A percentile compares a stretch with the other conserved stretches of the same genome.
Evolutionary conservation across 92 coral and sea anemone genomes (phyloP).

Genomic region (Nematostella vectensis): DNA sequence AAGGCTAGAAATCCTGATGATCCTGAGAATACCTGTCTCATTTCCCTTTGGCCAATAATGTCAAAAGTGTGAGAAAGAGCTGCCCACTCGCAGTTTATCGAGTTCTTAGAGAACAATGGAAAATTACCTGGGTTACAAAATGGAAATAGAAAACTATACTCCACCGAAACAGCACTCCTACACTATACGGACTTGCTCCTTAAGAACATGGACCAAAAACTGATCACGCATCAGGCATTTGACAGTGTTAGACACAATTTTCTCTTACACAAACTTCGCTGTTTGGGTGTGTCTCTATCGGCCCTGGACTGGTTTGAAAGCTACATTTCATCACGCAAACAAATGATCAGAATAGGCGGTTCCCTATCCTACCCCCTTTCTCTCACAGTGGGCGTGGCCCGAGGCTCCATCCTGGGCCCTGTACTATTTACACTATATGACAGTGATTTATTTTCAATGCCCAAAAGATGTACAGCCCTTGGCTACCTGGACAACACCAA

Average conservation of each 20-base stretch:
- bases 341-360: slow-evolving; percentile 22
- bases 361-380: slow-evolving; percentile 24
- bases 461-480: slow-evolving; percentile 14
- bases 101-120: slow-evolving; percentile 12
- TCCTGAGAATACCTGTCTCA: slow-evolving; percentile 35
- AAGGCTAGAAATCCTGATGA: slow-evolving; percentile 40
- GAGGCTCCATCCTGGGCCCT: slow-evolving; percentile 42
- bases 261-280: slow-evolving; percentile 13
- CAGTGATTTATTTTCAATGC: slow-evolving; percentile 30
- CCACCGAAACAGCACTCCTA: slow-evolving; percentile 31
- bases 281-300: slow-evolving; percentile 14
- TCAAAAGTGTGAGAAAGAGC: slow-evolving; percentile 31
- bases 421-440: slow-evolving; percentile 30
- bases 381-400: slow-evolving; percentile 39
- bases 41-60: slow-evolving; percentile 25
- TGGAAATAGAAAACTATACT: slow-evolving; percentile 36
- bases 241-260: slow-evolving; percentile 35
- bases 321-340: slow-evolving; percentile 24
- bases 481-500: slow-evolving; percentile 43
- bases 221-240: slow-evolving; percentile 31
- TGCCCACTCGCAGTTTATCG: slow-evolving; percentile 12
- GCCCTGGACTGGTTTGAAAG: slow-evolving; percentile 24
- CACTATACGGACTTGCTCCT: slow-evolving; percentile 35
- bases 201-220: slow-evolving; percentile 36
- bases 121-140: slow-evolving; percentile 16